Percentiles rank a stretch among this genome's conserved stretches.
phyloP scores from a whole-genome alignment of 2,888 invertebrate genomes.

The Hyposoter dolosus region DNA sequence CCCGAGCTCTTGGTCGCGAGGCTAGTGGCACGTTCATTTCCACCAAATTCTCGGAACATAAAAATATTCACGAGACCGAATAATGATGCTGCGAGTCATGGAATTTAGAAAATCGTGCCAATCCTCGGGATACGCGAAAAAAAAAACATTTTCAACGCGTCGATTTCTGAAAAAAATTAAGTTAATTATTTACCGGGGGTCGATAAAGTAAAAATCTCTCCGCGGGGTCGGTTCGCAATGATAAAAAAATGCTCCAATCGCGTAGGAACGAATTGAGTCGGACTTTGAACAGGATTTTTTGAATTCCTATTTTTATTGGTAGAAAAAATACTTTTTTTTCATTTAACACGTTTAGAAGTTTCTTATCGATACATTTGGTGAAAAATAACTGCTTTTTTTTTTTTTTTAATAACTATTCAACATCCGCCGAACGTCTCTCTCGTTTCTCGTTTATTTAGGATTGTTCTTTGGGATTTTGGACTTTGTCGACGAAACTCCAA shows the following conservation, averaged over 20 bases:
- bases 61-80: neutral
- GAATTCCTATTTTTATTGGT: neutral
- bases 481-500: slow-evolving; percentile 86
- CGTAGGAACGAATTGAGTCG: neutral
- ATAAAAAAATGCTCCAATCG: neutral
- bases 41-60: neutral
- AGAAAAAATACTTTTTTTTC: neutral
- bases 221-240: neutral
- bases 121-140: neutral
- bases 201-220: neutral
- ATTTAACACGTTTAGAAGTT: neutral
- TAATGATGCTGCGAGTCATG: neutral
- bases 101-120: neutral
- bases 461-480: slow-evolving; percentile 42
- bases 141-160: neutral
- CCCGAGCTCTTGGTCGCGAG: slow-evolving; percentile 14
- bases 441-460: neutral
- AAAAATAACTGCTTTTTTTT: neutral
- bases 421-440: neutral
- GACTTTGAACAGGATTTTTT: neutral
- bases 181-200: neutral
- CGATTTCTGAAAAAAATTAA: neutral
- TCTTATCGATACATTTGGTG: neutral
- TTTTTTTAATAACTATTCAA: neutral
- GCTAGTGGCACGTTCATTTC: neutral